phyloP scores from a whole-genome alignment of 2,888 invertebrate genomes.

The Mimas tiliae region DNA sequence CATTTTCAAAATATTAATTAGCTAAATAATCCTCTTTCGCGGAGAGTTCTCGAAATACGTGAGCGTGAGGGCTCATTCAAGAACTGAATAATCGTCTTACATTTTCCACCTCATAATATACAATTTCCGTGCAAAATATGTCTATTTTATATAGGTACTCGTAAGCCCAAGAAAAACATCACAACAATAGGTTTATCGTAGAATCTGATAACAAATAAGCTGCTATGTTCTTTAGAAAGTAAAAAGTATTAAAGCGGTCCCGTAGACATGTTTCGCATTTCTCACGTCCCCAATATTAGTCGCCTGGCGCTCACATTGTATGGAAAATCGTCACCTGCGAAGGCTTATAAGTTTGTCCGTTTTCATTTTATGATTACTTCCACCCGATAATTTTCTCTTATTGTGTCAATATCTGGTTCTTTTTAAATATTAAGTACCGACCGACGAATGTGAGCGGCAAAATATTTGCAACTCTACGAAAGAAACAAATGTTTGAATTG shows the following conservation, averaged over 20 bases:
- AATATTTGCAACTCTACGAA: not conserved
- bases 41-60: conserved; percentile 7
- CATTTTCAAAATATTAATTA: conserved; percentile 9
- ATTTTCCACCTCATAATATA: conserved; percentile 14
- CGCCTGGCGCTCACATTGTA: conserved; percentile 53
- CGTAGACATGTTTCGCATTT: conserved; percentile 47
- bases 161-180: conserved; percentile 11
- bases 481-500: not conserved
- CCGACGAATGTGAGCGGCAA: conserved; percentile 1
- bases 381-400: conserved; percentile 54
- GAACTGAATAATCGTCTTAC: conserved; percentile 19
- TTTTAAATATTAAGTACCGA: conserved; percentile 49
- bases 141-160: not conserved
- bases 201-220: conserved; percentile 19
- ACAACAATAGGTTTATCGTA: conserved; percentile 6
- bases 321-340: conserved; percentile 66
- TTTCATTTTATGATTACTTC: conserved; percentile 58
- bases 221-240: conserved; percentile 32
- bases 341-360: conserved; percentile 63
- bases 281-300: conserved; percentile 57
- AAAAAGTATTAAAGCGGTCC: conserved; percentile 39
- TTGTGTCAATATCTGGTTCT: conserved; percentile 53
- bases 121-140: conserved; percentile 19
- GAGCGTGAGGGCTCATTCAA: conserved; percentile 7
- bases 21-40: conserved; percentile 18